Conservation (phyloP, 2,797 vertebrate genomes). For the Micropoecilia bifurca region DNA sequence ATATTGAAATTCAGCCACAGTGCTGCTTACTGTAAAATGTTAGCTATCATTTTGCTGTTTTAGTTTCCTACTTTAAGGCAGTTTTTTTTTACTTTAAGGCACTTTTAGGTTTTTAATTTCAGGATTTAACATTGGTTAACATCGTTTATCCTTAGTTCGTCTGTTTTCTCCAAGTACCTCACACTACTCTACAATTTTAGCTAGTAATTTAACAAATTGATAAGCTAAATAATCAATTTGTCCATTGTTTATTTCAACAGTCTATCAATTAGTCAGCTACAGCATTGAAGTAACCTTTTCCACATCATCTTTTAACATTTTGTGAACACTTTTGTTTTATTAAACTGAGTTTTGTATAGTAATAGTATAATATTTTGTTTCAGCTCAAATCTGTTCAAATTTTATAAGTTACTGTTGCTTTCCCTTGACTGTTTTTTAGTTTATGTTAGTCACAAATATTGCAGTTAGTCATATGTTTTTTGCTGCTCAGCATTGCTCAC, state of each 20-base stretch:
- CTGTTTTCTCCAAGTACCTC: neutral
- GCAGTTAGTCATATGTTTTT: conserved; percentile 46
- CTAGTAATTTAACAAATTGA: neutral
- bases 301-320: neutral
- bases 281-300: neutral
- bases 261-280: neutral
- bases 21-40: neutral
- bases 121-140: neutral
- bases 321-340: neutral
- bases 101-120: neutral
- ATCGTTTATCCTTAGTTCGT: neutral
- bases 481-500: conserved; percentile 43
- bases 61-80: neutral
- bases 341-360: neutral
- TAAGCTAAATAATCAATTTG: neutral
- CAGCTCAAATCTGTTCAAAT: neutral
- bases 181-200: neutral
- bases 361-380: neutral
- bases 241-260: no score
- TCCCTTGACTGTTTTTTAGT: neutral
- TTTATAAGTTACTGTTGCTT: neutral
- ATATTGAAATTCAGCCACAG: neutral
- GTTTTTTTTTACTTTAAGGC: neutral
- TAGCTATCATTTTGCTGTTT: neutral
- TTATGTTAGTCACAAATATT: conserved; percentile 45